Conservation (phyloP, 92 coral and sea anemone genomes). For the Porites rus region DNA sequence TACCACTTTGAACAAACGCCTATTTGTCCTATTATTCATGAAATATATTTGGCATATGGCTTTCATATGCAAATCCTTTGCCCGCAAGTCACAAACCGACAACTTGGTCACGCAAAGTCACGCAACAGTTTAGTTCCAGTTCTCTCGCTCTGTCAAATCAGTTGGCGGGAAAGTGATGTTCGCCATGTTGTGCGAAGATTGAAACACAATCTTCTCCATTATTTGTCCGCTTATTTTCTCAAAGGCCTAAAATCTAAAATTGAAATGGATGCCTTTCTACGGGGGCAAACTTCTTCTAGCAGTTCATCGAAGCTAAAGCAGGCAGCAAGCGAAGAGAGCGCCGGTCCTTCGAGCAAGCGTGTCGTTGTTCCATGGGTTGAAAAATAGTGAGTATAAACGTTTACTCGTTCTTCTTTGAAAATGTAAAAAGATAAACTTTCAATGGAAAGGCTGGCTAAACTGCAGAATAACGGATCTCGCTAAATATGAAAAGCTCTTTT, state of each 20-base stretch:
- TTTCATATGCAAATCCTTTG: not conserved
- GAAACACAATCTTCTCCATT: not conserved
- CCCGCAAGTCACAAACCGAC: not conserved
- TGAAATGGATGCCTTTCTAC: conserved; percentile 89
- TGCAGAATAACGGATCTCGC: no score
- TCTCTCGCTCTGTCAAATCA: not conserved
- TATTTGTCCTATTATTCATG: not conserved
- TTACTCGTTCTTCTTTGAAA: no score
- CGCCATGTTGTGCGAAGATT: conserved; percentile 13
- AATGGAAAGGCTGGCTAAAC: no score
- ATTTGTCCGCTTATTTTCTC: not conserved
- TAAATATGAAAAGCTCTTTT: no score
- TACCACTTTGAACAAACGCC: not conserved
- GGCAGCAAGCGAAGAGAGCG: conserved; percentile 59
- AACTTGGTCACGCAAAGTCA: conserved; percentile 12
- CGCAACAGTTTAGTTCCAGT: conserved; percentile 13
- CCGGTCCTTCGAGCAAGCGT: conserved; percentile 71
- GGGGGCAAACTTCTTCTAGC: conserved; percentile 77
- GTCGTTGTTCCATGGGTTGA: conserved; percentile 95
- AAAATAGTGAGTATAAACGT: conserved; percentile 85
- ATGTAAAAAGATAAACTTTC: no score
- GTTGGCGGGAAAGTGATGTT: conserved; percentile 64
- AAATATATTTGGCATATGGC: not conserved
- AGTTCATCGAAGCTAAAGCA: conserved; percentile 78
- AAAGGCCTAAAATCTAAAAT: not conserved